Evolutionary conservation across 2,888 invertebrate genomes (phyloP).

Genomic region (Cheilosia soror): DNA sequence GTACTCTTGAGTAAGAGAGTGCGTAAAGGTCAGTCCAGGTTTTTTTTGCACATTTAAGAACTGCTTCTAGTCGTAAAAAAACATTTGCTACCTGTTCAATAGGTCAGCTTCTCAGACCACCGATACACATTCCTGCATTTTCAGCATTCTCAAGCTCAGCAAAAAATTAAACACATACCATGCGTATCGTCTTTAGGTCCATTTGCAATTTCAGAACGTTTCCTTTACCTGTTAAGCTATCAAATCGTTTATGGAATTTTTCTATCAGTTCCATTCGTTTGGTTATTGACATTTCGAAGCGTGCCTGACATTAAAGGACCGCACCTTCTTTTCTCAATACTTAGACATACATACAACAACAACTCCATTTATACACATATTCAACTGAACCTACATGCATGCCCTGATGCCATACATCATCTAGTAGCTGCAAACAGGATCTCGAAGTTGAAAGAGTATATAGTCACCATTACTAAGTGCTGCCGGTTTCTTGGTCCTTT

Average conservation of each 20-base stretch:
- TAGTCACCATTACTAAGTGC: constrained; percentile 65
- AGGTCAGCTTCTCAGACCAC: neutral
- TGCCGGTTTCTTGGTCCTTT: constrained; percentile 53
- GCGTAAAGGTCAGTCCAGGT: too few species aligned
- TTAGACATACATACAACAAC: neutral
- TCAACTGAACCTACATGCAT: constrained; percentile 28
- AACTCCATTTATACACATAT: constrained; percentile 24
- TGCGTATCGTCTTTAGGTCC: constrained; percentile 21
- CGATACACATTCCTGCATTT: neutral
- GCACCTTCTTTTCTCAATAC: constrained; percentile 10
- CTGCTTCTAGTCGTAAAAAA: too few species aligned
- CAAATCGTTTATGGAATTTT: constrained; percentile 73
- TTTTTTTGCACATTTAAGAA: too few species aligned
- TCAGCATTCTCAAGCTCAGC: constrained; percentile 16
- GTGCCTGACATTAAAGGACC: constrained; percentile 53
- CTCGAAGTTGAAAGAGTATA: constrained; percentile 58
- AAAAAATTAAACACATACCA: constrained; percentile 9
- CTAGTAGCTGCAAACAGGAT: constrained; percentile 47
- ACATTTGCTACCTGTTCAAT: constrained; percentile 1
- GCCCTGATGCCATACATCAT: constrained; percentile 44
- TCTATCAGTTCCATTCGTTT: constrained; percentile 73
- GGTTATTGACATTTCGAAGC: constrained; percentile 70
- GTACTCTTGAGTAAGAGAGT: too few species aligned
- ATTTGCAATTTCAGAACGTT: constrained; percentile 29
- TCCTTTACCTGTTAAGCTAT: constrained; percentile 52